phyloP scores from a whole-genome alignment of 2,797 vertebrate genomes.

The Streptopelia turtur region DNA sequence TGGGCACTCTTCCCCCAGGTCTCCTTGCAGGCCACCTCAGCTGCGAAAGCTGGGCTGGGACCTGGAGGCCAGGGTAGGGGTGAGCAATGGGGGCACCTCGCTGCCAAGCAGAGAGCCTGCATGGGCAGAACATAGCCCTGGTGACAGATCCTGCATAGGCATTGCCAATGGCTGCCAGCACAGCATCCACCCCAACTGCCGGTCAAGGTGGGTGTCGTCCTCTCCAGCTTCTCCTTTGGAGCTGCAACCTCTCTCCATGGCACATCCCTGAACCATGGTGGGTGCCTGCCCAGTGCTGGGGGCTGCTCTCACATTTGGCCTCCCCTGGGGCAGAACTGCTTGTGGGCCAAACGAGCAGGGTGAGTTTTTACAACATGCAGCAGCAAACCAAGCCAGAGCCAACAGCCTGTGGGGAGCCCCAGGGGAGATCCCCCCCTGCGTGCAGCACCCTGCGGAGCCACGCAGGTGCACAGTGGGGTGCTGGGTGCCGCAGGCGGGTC shows the following conservation, averaged over 20 bases:
- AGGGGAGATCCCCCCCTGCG: background rate
- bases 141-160: background rate
- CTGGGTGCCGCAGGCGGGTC: background rate
- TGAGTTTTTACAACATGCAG: accelerated
- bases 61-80: background rate
- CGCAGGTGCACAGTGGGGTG: background rate
- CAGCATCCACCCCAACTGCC: accelerated
- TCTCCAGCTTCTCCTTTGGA: background rate
- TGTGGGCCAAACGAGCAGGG: background rate
- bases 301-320: background rate
- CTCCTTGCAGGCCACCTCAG: background rate
- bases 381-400: accelerated
- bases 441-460: background rate
- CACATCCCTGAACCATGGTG: background rate
- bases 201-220: too few species aligned
- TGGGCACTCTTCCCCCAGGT: background rate
- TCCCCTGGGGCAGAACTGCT: background rate
- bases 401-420: background rate
- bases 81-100: background rate
- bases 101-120: background rate
- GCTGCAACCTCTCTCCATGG: accelerated
- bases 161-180: background rate
- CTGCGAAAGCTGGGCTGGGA: background rate
- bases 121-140: background rate
- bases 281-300: background rate